Conservation (phyloP, 2,113 vertebrate species). For the Camelus dromedarius region DNA sequence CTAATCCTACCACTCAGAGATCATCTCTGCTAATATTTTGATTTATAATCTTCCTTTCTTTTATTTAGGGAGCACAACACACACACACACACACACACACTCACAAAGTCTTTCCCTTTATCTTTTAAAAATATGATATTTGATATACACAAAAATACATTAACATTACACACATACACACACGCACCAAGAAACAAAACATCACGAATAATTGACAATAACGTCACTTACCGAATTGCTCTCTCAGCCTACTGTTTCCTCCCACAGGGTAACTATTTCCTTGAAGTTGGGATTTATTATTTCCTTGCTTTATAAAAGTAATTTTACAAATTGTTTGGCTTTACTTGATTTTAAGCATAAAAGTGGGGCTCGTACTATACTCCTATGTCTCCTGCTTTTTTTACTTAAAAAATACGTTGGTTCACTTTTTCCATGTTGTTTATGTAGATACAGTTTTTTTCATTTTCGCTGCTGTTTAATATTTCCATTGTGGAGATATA, state of each 20-base stretch:
- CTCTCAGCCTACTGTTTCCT: not conserved
- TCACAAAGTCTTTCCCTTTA: not conserved
- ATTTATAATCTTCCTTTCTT: not conserved
- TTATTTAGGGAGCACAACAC: not conserved
- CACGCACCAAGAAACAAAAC: not conserved
- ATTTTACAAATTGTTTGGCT: not conserved
- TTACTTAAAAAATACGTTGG: not conserved
- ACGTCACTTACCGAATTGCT: not conserved
- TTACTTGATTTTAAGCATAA: slow-evolving; percentile 10
- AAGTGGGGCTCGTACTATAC: not conserved
- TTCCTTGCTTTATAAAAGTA: not conserved
- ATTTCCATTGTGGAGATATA: not conserved
- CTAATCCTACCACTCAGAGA: not conserved
- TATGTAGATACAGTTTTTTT: not conserved
- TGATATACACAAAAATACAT: not conserved
- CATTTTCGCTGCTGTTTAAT: not conserved
- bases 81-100: not conserved
- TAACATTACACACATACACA: not conserved
- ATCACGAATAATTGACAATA: not conserved
- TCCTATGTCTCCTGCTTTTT: not conserved
- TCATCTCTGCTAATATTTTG: not conserved
- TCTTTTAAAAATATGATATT: not conserved
- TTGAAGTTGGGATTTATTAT: not conserved
- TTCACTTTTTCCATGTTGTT: not conserved
- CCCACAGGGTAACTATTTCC: not conserved